Conservation (phyloP, 2,888 invertebrate genomes). For the Xylota segnis region DNA sequence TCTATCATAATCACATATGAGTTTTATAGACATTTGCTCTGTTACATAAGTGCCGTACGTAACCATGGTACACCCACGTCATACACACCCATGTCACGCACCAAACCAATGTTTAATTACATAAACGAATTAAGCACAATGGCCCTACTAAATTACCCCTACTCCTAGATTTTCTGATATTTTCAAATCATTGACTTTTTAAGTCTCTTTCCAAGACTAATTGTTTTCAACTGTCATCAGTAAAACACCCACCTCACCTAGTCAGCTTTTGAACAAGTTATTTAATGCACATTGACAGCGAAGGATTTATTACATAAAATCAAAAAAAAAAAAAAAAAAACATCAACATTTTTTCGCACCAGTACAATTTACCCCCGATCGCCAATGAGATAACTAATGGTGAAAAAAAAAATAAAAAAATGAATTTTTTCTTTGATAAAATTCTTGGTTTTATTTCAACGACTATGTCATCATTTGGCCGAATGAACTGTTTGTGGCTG, state of each 20-base stretch:
- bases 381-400: constrained; percentile 56
- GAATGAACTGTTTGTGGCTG: constrained; percentile 27
- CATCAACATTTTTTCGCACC: constrained; percentile 39
- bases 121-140: not conserved
- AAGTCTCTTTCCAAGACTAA: not conserved
- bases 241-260: constrained; percentile 23
- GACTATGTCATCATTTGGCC: constrained; percentile 35
- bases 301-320: constrained; percentile 55
- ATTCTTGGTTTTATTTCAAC: constrained; percentile 33
- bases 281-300: constrained; percentile 56
- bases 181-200: not conserved
- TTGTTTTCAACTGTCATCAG: constrained; percentile 57
- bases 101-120: not conserved
- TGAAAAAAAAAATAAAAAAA: constrained; percentile 19
- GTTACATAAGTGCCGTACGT: not conserved
- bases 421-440: constrained; percentile 57
- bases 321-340: not conserved
- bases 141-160: not conserved
- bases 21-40: no score
- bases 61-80: no score
- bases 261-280: constrained; percentile 33
- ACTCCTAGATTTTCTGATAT: not conserved
- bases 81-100: no score
- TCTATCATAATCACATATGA: no score
- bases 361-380: constrained; percentile 55